These are phyloP conservation scores for Mastomys coucha DNA, from an alignment of 2,113 vertebrate genomes.

Conservation along the genomic window DNA sequence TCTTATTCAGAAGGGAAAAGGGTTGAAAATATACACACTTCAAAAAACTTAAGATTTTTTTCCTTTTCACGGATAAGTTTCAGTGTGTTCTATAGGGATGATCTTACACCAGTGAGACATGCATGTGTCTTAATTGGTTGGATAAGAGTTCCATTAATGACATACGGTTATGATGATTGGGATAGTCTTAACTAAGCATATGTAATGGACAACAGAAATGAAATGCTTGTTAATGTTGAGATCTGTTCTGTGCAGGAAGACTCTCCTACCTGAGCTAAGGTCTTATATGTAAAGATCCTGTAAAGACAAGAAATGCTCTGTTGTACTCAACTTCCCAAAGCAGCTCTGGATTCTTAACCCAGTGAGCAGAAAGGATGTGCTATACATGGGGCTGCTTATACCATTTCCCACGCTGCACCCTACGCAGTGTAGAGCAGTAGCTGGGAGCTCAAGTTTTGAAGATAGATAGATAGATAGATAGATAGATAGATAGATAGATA, in stretches of 20 bases:
- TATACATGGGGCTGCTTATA: neutral
- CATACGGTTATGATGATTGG: neutral
- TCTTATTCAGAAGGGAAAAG: neutral
- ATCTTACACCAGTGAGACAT: neutral
- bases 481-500: too few relatives aligned
- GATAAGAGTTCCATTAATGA: neutral
- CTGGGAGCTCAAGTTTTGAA: neutral
- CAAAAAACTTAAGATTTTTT: neutral
- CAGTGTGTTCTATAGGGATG: neutral
- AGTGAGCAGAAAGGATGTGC: too few relatives aligned
- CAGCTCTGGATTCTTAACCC: neutral
- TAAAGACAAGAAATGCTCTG: neutral
- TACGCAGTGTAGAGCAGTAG: too few relatives aligned
- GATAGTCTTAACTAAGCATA: neutral
- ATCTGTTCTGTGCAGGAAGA: neutral
- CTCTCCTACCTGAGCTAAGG: neutral
- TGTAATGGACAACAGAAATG: neutral
- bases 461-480: neutral
- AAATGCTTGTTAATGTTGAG: neutral
- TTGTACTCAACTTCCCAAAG: neutral
- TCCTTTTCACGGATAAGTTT: neutral
- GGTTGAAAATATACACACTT: slow-evolving; percentile 6
- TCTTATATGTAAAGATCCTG: neutral
- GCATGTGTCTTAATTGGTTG: neutral
- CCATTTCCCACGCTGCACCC: neutral